phyloP scores from a whole-genome alignment of 2,113 vertebrate genomes.

The Xerus inauris region DNA sequence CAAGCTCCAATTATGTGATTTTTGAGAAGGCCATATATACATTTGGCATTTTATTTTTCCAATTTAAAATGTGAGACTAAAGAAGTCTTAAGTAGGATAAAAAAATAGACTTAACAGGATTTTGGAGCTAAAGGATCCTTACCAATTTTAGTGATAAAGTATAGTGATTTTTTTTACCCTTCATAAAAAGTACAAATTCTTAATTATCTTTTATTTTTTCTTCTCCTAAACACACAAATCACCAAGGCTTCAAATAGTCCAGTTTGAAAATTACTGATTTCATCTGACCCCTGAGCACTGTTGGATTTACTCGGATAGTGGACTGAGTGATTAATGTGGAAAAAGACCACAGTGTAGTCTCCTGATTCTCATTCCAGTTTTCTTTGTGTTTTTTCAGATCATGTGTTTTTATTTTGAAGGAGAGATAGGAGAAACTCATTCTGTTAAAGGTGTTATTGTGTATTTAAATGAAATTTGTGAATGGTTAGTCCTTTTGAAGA shows the following conservation, averaged over 20 bases:
- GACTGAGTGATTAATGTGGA: background rate
- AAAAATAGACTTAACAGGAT: constrained; percentile 5
- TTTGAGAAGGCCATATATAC: background rate
- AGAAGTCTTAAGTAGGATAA: background rate
- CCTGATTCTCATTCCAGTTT: background rate
- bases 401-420: constrained; percentile 50
- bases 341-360: background rate
- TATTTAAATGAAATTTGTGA: constrained; percentile 27
- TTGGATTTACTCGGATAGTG: background rate
- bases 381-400: background rate
- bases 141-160: background rate
- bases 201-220: background rate
- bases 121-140: constrained; percentile 19
- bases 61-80: constrained; percentile 12
- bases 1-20: too few relatives aligned
- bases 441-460: background rate
- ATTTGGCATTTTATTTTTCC: constrained; percentile 28
- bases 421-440: constrained; percentile 13
- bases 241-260: background rate
- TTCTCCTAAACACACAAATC: background rate
- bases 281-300: background rate
- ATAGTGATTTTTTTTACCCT: constrained; percentile 2
- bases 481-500: background rate
- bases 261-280: constrained; percentile 33
- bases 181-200: constrained; percentile 37